A percentile compares a stretch with the other conserved stretches of the same genome.
phyloP scores from a whole-genome alignment of 2,113 vertebrate genomes.

The Phainopepla nitens region DNA sequence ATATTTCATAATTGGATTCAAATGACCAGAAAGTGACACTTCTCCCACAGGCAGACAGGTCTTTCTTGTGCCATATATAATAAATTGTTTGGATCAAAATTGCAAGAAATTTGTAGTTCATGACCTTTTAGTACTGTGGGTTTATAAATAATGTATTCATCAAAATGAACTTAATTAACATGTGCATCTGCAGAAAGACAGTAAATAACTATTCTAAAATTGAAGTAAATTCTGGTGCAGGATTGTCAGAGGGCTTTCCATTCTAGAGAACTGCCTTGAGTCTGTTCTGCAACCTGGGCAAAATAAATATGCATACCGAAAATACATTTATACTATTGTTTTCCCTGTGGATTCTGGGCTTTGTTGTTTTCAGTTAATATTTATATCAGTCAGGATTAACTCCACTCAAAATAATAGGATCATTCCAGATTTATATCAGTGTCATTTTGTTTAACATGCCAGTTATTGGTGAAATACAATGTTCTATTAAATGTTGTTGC shows the following conservation, averaged over 20 bases:
- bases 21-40: constrained; percentile 38
- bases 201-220: not conserved
- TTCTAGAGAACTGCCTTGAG: not conserved
- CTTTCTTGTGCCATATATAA: not conserved
- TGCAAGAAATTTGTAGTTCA: not conserved
- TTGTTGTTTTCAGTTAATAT: not conserved
- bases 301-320: not conserved
- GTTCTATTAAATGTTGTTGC: not conserved
- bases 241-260: not conserved
- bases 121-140: not conserved
- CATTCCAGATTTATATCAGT: not conserved
- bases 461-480: not conserved
- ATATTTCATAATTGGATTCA: constrained; percentile 16
- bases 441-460: not conserved
- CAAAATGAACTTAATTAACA: constrained; percentile 18
- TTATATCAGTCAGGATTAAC: not conserved
- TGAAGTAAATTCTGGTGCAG: not conserved
- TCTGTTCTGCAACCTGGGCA: not conserved
- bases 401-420: not conserved
- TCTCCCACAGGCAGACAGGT: not conserved
- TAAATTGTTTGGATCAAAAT: not conserved
- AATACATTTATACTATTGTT: not conserved
- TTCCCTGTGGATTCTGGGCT: not conserved
- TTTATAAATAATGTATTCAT: constrained; percentile 32
- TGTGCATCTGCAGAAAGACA: not conserved